phyloP scores from a whole-genome alignment of 2,797 vertebrate species.

The Artibeus jamaicensis region DNA sequence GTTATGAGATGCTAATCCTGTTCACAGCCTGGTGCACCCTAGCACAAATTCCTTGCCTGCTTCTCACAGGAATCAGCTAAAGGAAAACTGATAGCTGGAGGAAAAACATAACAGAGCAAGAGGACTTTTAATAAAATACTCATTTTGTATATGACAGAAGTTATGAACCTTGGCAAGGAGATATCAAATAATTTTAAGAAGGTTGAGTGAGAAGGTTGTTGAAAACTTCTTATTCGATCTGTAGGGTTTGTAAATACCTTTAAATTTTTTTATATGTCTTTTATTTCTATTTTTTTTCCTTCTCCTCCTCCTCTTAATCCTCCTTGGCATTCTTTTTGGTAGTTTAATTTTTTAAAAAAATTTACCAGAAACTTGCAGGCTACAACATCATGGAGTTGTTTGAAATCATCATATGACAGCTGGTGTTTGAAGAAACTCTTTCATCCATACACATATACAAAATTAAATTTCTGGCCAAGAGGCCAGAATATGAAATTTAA shows the following conservation, averaged over 20 bases:
- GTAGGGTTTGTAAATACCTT: background rate
- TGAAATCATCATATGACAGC: background rate
- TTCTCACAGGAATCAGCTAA: background rate
- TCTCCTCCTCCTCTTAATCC: background rate
- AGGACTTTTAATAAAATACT: background rate
- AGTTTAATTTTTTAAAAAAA: background rate
- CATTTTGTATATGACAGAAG: background rate
- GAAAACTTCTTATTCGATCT: background rate
- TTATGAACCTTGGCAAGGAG: background rate
- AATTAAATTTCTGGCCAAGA: background rate
- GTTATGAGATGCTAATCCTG: background rate
- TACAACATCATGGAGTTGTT: background rate
- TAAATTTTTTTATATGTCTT: background rate
- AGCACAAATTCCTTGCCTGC: background rate
- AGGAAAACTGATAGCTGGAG: background rate
- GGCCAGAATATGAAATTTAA: background rate
- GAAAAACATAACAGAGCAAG: background rate
- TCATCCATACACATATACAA: background rate
- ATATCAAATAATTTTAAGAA: background rate
- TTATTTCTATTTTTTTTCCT: background rate
- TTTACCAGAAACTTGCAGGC: background rate
- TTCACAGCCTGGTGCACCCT: background rate
- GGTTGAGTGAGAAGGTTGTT: background rate
- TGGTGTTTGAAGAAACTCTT: background rate
- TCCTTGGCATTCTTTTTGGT: background rate